phyloP scores from a whole-genome alignment of 2,888 invertebrate species.

The Adelphocoris suturalis region DNA sequence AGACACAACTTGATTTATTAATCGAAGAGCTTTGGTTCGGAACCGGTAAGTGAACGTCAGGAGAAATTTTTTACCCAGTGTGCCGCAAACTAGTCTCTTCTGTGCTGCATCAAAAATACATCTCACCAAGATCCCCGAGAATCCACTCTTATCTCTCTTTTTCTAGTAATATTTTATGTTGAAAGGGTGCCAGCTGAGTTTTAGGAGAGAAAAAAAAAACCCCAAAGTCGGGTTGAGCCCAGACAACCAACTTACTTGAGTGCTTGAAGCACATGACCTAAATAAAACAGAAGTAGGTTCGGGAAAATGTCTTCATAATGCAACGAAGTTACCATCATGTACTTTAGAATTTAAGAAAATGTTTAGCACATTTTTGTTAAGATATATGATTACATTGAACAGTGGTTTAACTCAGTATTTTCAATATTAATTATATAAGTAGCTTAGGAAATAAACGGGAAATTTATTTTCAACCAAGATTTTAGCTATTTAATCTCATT shows the following conservation, averaged over 20 bases:
- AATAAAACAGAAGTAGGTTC: no score
- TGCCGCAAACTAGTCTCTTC: constrained; percentile 30
- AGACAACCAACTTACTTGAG: constrained; percentile 13
- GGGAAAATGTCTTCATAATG: no score
- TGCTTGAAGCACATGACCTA: not conserved
- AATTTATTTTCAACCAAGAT: no score
- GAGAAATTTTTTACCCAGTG: not conserved
- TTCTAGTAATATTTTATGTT: constrained; percentile 11
- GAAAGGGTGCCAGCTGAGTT: constrained; percentile 32
- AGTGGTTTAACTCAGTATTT: no score
- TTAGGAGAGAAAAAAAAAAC: not conserved
- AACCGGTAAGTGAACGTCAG: not conserved
- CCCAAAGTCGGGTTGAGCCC: not conserved
- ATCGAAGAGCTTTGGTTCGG: not conserved
- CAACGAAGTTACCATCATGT: no score
- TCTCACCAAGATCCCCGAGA: not conserved
- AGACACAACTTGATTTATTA: not conserved
- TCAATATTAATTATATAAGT: no score
- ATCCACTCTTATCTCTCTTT: constrained; percentile 7
- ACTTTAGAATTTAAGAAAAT: no score
- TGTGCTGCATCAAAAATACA: constrained; percentile 25
- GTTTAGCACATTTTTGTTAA: no score
- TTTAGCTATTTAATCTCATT: no score
- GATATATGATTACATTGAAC: no score
- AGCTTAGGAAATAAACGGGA: no score